Percentiles rank a stretch among this genome's conserved stretches.
Evolutionary conservation across 2,113 vertebrate species (phyloP).

Genomic region (Lagopus leucura): DNA sequence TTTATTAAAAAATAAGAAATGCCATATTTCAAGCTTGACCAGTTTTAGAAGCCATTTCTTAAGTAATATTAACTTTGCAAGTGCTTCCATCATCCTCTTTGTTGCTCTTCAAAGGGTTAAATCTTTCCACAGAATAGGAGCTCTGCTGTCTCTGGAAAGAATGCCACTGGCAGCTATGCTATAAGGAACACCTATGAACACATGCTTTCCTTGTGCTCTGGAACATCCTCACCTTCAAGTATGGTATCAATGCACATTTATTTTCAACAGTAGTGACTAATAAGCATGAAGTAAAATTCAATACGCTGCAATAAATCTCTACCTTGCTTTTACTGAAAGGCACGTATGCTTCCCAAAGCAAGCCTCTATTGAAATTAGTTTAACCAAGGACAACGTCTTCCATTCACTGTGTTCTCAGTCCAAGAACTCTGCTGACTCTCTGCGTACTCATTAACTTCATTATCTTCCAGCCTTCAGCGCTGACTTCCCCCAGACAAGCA

Average conservation of each 20-base stretch:
- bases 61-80: neutral
- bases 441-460: neutral
- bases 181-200: rapidly evolving
- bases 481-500: neutral
- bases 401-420: neutral
- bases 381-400: neutral
- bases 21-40: neutral
- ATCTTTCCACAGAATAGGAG: neutral
- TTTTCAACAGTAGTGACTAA: rapidly evolving
- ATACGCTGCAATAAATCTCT: neutral
- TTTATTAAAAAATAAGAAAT: neutral
- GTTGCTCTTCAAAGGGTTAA: neutral
- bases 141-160: neutral
- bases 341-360: neutral
- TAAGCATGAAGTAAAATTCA: rapidly evolving
- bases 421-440: neutral
- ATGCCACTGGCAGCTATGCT: rapidly evolving
- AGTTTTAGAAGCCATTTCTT: rapidly evolving
- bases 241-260: rapidly evolving
- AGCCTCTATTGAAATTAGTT: neutral
- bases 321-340: neutral
- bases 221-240: rapidly evolving
- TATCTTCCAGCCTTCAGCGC: neutral
- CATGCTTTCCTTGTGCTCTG: rapidly evolving
- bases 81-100: neutral